phyloP scores from a whole-genome alignment of 2,888 invertebrate species.

The Altica lythri region DNA sequence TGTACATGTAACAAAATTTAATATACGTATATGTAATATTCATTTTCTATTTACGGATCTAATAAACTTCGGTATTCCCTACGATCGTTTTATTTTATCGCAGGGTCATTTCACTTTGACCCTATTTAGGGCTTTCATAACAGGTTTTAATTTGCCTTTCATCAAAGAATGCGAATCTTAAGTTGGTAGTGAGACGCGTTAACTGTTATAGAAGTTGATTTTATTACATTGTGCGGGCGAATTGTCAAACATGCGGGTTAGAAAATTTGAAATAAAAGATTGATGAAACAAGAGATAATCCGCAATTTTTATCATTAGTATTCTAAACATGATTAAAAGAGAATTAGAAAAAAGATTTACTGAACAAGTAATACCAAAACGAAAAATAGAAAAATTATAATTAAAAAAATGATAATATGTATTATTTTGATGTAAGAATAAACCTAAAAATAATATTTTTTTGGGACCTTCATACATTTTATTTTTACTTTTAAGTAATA shows the following conservation, averaged over 20 bases:
- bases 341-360: no score
- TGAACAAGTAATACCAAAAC: no score
- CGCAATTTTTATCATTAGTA: no score
- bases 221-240: slow-evolving; percentile 38
- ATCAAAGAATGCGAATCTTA: slow-evolving; percentile 30
- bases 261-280: slow-evolving; percentile 32
- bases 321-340: no score
- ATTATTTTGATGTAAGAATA: no score
- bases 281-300: no score
- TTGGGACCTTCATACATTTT: not conserved
- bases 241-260: slow-evolving; percentile 42
- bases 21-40: not conserved
- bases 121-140: slow-evolving; percentile 21
- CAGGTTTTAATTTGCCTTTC: slow-evolving; percentile 28
- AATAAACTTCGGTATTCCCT: no score
- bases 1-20: not conserved
- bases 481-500: slow-evolving; percentile 18
- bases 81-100: no score
- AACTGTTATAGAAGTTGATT: slow-evolving; percentile 42
- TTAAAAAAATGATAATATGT: not conserved
- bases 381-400: no score
- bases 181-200: slow-evolving; percentile 37
- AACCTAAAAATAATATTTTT: not conserved
- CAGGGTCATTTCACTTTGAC: slow-evolving; percentile 16
- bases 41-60: not conserved